phyloP scores from a whole-genome alignment of 1,140 invertebrate species.

The Dendrolimus punctatus region DNA sequence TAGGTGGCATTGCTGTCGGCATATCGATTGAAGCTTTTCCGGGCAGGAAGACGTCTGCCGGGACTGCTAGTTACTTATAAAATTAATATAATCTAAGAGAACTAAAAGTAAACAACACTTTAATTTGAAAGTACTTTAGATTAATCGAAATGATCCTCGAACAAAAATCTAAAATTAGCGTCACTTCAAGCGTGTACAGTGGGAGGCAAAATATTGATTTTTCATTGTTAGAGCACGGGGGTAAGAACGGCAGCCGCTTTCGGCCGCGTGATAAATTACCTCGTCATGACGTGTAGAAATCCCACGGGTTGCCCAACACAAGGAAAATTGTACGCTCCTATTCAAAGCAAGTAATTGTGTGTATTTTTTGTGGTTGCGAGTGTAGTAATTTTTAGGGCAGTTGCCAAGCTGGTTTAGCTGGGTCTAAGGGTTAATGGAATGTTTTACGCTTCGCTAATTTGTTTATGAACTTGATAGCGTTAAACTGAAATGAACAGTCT shows the following conservation, averaged over 20 bases:
- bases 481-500: too few species aligned
- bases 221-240: conserved; percentile 31
- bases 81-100: too few species aligned
- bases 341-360: background rate
- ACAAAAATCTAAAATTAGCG: conserved; percentile 16
- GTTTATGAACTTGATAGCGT: too few species aligned
- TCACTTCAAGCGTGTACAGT: conserved; percentile 2
- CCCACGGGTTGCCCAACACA: conserved; percentile 2
- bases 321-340: background rate
- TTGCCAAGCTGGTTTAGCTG: too few species aligned
- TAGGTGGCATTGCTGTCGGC: too few species aligned
- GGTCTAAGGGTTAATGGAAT: too few species aligned
- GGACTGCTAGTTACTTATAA: too few species aligned
- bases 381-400: too few species aligned
- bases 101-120: too few species aligned
- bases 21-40: too few species aligned
- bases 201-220: conserved; percentile 41
- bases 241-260: conserved; percentile 19
- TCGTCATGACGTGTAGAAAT: conserved; percentile 37
- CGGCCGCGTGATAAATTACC: conserved; percentile 39
- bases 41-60: too few species aligned
- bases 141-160: background rate
- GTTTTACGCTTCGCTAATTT: too few species aligned
- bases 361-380: background rate
- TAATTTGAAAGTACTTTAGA: background rate